Percentiles rank a stretch among this genome's conserved stretches.
These are phyloP conservation scores for Chalcosyrphus nemorum DNA, from an alignment of 2,888 invertebrate species.

Conservation along the genomic window DNA sequence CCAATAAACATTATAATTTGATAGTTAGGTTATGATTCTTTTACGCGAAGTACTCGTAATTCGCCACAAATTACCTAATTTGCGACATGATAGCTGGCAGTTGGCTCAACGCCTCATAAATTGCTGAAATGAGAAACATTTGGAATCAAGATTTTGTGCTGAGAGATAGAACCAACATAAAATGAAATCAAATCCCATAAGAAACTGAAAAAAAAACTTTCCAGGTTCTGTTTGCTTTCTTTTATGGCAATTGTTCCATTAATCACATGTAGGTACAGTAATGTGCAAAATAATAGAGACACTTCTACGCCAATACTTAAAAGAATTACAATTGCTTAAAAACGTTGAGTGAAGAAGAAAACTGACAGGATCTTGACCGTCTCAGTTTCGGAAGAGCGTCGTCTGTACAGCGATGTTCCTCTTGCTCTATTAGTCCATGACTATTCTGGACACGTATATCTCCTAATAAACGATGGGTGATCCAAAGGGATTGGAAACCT, in stretches of 20 bases:
- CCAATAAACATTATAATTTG: background rate
- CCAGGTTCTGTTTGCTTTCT: conserved; percentile 24
- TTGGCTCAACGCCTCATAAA: background rate
- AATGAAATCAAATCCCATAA: background rate
- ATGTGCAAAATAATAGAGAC: no score
- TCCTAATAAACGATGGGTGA: no score
- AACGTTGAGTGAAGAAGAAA: no score
- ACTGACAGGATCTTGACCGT: no score
- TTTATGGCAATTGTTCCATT: conserved; percentile 42
- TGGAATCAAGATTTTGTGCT: no score
- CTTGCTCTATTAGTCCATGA: no score
- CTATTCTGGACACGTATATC: no score
- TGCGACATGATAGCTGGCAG: background rate
- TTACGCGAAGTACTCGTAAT: background rate
- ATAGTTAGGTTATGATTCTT: background rate
- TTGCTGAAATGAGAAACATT: background rate
- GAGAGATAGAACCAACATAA: background rate
- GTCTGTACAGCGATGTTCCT: no score
- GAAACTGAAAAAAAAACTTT: conserved; percentile 15
- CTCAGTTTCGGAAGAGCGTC: no score
- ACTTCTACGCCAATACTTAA: no score
- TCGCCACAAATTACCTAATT: background rate
- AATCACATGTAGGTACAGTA: conserved; percentile 41
- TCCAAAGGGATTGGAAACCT: no score
- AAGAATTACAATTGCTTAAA: no score